Conservation (phyloP, 2,888 invertebrate species). For the Molanna angustata region DNA sequence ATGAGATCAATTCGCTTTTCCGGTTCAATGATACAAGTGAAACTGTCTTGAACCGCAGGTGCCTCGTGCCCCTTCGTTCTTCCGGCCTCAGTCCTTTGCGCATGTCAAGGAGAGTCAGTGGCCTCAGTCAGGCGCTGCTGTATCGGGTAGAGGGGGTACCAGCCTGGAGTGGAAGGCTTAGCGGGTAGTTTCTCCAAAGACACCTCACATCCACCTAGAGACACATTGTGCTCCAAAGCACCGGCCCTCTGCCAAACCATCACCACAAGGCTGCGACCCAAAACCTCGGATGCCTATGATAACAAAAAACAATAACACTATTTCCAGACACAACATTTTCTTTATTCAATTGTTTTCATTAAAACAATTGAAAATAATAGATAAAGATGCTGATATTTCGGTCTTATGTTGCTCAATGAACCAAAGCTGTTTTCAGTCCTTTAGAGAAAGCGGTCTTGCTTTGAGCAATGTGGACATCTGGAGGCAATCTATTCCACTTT, state of each 20-base stretch:
- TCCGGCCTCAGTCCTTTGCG: no score
- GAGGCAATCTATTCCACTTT: no score
- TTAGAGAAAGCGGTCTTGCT: no score
- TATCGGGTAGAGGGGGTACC: constrained; percentile 89
- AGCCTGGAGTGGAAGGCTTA: constrained; percentile 78
- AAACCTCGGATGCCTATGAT: constrained; percentile 67
- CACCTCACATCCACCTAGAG: constrained; percentile 82
- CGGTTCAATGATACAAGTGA: no score
- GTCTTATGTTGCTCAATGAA: no score
- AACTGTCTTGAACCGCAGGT: background rate
- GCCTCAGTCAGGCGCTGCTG: constrained; percentile 41
- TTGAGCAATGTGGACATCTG: no score
- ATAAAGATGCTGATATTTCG: no score
- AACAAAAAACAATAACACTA: constrained; percentile 5
- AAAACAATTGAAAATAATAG: background rate
- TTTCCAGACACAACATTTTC: background rate
- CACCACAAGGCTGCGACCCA: constrained; percentile 79
- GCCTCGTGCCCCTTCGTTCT: no score
- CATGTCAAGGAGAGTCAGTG: constrained; percentile 46
- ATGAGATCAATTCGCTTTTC: no score
- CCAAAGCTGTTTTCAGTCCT: no score
- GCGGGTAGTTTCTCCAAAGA: constrained; percentile 78
- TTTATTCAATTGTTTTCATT: background rate
- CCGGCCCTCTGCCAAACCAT: constrained; percentile 92
- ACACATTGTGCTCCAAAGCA: constrained; percentile 79